A percentile compares a stretch with the other conserved stretches of the same genome.
phyloP scores from a whole-genome alignment of 2,113 vertebrate species.

The Syrrhaptes paradoxus region DNA sequence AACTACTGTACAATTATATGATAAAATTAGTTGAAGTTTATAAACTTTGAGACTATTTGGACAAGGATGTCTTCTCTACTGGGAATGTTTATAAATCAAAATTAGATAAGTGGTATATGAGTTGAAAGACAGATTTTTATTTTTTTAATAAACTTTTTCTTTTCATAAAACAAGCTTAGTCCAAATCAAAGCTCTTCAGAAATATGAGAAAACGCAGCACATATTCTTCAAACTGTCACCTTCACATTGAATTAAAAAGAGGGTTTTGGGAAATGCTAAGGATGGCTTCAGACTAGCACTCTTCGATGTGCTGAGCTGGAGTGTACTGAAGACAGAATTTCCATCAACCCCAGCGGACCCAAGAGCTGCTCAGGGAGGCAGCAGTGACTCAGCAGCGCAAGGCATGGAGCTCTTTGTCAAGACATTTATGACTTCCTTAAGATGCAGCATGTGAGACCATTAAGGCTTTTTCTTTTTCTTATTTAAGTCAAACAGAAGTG shows the following conservation, averaged over 20 bases:
- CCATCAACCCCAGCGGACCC: neutral
- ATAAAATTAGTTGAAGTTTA: conserved; percentile 51
- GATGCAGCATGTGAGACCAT: neutral
- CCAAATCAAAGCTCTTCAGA: conserved; percentile 14
- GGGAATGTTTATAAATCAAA: conserved; percentile 53
- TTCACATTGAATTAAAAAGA: neutral
- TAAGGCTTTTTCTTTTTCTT: neutral
- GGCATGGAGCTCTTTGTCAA: neutral
- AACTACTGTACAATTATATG: conserved; percentile 27
- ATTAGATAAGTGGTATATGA: conserved; percentile 17
- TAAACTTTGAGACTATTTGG: conserved; percentile 23
- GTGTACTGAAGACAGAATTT: neutral
- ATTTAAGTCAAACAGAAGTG: conserved; percentile 10
- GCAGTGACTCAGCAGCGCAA: neutral
- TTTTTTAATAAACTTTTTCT: neutral
- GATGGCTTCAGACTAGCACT: neutral
- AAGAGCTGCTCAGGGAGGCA: neutral
- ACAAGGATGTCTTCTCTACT: conserved; percentile 19
- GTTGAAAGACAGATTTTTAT: neutral
- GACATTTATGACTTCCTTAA: conserved; percentile 16
- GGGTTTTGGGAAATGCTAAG: neutral
- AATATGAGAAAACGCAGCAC: neutral
- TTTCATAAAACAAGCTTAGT: conserved; percentile 10
- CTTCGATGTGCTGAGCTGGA: neutral
- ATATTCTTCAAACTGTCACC: conserved; percentile 6